Percentiles rank a stretch among this genome's conserved stretches.
Conservation (phyloP, 2,113 vertebrate species). For the Axis porcinus region DNA sequence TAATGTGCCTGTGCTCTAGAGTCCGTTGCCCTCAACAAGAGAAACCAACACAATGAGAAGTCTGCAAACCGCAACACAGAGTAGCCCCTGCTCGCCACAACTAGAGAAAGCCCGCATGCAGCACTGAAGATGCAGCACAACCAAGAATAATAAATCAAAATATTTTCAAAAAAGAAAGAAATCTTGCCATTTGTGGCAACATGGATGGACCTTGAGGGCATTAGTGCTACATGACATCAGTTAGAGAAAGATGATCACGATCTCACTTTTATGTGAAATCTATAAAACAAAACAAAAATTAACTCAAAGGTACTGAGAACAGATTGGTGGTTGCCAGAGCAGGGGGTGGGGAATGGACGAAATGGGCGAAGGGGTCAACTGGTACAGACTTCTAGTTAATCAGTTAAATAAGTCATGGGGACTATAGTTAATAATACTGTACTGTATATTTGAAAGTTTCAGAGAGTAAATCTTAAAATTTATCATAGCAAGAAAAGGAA, state of each 20-base stretch:
- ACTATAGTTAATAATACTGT: not conserved
- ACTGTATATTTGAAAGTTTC: not conserved
- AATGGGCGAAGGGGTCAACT: not conserved
- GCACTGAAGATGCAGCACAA: accelerated
- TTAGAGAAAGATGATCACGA: not conserved
- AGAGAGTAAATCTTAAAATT: not conserved
- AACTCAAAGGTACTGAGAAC: not conserved
- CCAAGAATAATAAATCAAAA: accelerated
- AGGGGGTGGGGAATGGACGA: not conserved
- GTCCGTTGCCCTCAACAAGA: not conserved
- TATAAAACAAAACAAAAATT: not conserved
- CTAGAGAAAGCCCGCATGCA: not conserved
- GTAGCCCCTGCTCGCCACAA: not conserved
- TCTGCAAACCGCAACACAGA: not conserved
- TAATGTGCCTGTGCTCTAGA: not conserved
- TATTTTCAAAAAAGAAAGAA: not conserved
- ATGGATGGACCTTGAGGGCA: not conserved
- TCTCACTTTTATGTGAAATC: not conserved
- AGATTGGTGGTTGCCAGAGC: not conserved
- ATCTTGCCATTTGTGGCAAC: not conserved
- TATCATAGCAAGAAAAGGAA: not conserved
- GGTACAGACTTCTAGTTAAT: not conserved
- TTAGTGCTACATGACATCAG: not conserved
- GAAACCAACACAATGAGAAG: not conserved
- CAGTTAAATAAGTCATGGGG: not conserved